These are phyloP conservation scores for Odontothrips loti DNA, from an alignment of 2,888 invertebrate genomes.

Conservation along the genomic window DNA sequence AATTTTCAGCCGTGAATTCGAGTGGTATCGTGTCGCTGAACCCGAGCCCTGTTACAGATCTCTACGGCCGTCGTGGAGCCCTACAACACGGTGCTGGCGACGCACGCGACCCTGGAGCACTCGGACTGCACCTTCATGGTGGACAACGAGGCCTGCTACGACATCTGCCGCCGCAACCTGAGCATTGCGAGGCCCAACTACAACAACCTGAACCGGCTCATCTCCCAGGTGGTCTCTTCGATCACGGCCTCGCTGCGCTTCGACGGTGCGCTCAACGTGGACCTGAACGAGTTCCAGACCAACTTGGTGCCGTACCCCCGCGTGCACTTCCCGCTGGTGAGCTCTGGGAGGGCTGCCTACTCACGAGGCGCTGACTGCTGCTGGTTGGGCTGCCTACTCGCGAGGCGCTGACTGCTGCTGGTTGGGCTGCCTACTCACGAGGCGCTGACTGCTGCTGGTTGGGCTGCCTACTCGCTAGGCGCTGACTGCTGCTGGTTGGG, in stretches of 20 bases:
- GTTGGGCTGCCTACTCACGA: too few species aligned
- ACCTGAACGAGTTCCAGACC: slow-evolving; percentile 53
- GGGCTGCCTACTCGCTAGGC: too few species aligned
- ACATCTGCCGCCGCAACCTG: slow-evolving; percentile 53
- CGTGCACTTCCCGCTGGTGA: slow-evolving; percentile 54
- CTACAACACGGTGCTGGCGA: slow-evolving; percentile 55
- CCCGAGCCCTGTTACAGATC: neutral
- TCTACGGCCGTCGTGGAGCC: slow-evolving; percentile 41
- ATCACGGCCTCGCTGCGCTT: slow-evolving; percentile 50
- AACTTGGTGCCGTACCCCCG: slow-evolving; percentile 52
- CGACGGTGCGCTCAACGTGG: slow-evolving; percentile 53
- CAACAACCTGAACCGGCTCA: slow-evolving; percentile 53
- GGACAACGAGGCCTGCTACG: slow-evolving; percentile 54
- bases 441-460: too few species aligned
- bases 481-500: too few species aligned
- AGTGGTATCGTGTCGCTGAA: too few species aligned
- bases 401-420: too few species aligned
- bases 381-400: too few species aligned
- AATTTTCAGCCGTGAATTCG: too few species aligned
- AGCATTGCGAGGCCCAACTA: slow-evolving; percentile 52
- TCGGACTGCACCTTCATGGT: slow-evolving; percentile 56
- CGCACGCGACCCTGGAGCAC: slow-evolving; percentile 53
- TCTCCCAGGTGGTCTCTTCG: slow-evolving; percentile 43
- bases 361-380: too few species aligned
- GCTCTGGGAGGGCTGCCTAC: neutral